These are phyloP conservation scores for Astropecten irregularis DNA, from an alignment of 53 echinoderm and acorn worm genomes.

Conservation along the genomic window DNA sequence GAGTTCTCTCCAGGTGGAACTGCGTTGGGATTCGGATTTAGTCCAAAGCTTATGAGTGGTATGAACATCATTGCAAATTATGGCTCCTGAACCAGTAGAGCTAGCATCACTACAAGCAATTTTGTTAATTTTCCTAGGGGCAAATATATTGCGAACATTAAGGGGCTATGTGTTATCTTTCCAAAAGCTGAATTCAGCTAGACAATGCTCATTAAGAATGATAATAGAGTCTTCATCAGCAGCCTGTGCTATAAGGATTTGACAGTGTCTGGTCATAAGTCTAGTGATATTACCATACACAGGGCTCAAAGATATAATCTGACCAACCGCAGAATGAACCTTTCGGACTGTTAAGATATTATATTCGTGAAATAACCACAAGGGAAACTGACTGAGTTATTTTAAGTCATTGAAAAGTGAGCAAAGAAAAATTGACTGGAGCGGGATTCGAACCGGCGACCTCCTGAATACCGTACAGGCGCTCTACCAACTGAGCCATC, in stretches of 20 bases:
- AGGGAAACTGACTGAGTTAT: no score
- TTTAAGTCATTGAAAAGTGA: no score
- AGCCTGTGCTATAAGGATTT: background rate
- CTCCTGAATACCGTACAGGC: no score
- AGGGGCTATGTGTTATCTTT: background rate
- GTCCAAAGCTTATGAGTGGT: conserved; percentile 41
- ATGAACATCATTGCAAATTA: background rate
- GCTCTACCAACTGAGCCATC: no score
- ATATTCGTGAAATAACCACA: background rate
- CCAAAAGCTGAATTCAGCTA: background rate
- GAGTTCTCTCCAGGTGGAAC: conserved; percentile 47
- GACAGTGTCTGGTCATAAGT: background rate
- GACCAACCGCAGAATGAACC: background rate
- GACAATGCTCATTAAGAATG: background rate
- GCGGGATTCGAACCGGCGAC: no score
- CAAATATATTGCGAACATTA: background rate
- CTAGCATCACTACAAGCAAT: conserved; percentile 2
- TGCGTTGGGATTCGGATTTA: conserved; percentile 18
- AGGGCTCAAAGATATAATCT: background rate
- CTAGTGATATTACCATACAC: background rate
- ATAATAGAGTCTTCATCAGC: background rate
- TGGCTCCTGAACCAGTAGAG: background rate
- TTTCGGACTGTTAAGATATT: background rate
- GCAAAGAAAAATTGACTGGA: no score
- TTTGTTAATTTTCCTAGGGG: background rate